Percentiles rank a stretch among this genome's conserved stretches.
phyloP scores from a whole-genome alignment of 2,888 invertebrate genomes.

The Punctoribates punctum region DNA sequence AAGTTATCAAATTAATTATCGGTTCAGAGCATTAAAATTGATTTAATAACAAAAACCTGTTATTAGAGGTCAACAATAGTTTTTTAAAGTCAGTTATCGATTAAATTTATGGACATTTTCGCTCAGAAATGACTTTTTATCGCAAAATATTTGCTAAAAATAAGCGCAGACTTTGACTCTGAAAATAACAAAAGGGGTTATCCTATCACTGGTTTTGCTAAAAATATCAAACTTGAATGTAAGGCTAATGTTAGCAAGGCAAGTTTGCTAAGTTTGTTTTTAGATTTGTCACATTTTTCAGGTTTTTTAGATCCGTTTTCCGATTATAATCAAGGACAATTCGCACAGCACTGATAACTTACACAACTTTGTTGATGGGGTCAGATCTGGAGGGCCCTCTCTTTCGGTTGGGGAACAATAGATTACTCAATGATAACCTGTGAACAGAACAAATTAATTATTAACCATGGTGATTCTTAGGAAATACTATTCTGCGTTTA shows the following conservation, averaged over 20 bases:
- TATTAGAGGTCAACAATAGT: slow-evolving; percentile 26
- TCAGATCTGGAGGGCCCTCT: slow-evolving; percentile 23
- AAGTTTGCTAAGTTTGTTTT: no score
- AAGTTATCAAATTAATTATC: not conserved
- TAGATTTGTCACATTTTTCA: no score
- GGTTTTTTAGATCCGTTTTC: no score
- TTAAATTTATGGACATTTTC: not conserved
- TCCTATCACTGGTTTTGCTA: no score
- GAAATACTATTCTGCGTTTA: not conserved
- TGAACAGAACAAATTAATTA: not conserved
- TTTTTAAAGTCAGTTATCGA: not conserved
- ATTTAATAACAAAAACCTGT: slow-evolving; percentile 6
- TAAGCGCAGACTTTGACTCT: no score
- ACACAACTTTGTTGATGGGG: not conserved
- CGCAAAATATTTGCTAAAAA: not conserved
- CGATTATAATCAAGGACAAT: not conserved
- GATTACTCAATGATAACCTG: slow-evolving; percentile 4
- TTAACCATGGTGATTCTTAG: not conserved
- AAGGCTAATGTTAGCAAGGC: no score
- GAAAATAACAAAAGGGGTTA: no score
- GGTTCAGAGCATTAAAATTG: not conserved
- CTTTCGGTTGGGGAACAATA: slow-evolving; percentile 24
- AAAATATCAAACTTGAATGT: no score
- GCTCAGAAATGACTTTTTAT: not conserved
- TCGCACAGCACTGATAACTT: not conserved